A percentile compares a stretch with the other conserved stretches of the same genome.
These are phyloP conservation scores for Plebejus anna DNA, from an alignment of 2,888 invertebrate species.

Conservation along the genomic window DNA sequence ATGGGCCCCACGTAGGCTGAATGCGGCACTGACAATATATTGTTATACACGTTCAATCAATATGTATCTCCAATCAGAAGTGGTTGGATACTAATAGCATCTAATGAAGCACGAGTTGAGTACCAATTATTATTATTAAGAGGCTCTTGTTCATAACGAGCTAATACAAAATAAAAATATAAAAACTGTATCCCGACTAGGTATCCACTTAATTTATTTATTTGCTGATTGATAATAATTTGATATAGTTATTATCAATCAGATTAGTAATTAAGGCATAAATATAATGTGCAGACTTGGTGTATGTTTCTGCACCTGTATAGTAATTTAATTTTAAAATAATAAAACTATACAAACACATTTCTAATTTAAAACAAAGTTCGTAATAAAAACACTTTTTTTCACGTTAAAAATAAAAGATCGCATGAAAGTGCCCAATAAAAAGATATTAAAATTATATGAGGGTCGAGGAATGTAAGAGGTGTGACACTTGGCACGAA, in stretches of 20 bases:
- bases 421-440: not conserved
- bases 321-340: not conserved
- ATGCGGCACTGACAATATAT: too few relatives aligned
- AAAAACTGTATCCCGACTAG: not conserved
- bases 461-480: constrained; percentile 1
- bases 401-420: not conserved
- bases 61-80: not conserved
- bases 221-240: too few relatives aligned
- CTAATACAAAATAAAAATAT: not conserved
- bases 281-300: too few relatives aligned
- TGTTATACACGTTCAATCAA: not conserved
- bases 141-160: not conserved
- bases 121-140: not conserved
- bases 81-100: constrained; percentile 7
- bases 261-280: too few relatives aligned
- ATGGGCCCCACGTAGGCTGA: too few relatives aligned
- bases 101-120: not conserved
- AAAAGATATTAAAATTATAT: constrained; percentile 3
- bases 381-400: not conserved
- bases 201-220: not conserved
- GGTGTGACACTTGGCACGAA: constrained; percentile 7
- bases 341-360: not conserved
- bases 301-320: too few relatives aligned
- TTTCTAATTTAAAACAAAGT: not conserved
- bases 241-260: too few relatives aligned